Conservation (phyloP, 2,888 invertebrate species). For the Andrena haemorrhoa region DNA sequence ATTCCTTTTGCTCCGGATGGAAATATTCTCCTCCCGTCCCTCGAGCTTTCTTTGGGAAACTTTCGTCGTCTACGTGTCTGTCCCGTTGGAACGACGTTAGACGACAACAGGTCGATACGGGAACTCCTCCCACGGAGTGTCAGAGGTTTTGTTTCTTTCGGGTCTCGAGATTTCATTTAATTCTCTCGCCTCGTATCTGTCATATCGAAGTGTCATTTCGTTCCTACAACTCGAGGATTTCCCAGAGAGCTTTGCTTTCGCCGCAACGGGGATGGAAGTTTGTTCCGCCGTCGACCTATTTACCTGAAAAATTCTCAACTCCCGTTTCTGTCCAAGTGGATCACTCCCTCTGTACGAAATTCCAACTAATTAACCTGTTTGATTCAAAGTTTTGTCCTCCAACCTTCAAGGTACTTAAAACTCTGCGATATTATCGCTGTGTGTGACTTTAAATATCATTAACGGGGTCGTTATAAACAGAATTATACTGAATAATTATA, state of each 20-base stretch:
- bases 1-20: not conserved
- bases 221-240: not conserved
- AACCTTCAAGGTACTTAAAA: too few species aligned
- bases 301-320: not conserved
- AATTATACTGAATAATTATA: not conserved
- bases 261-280: not conserved
- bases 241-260: not conserved
- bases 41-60: not conserved
- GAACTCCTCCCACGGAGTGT: not conserved
- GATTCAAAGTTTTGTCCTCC: not conserved
- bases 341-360: not conserved
- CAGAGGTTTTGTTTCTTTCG: slow-evolving; percentile 20
- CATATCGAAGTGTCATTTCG: slow-evolving; percentile 27
- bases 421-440: not conserved
- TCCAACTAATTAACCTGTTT: not conserved
- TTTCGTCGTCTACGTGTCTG: not conserved
- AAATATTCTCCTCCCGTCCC: not conserved
- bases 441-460: too few species aligned
- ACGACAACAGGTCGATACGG: slow-evolving; percentile 20
- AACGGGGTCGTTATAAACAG: not conserved
- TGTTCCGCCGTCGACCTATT: not conserved
- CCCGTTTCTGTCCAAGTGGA: not conserved
- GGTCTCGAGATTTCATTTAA: slow-evolving; percentile 36
- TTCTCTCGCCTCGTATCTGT: slow-evolving; percentile 26
- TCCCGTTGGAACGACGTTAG: not conserved